These are phyloP conservation scores for Hipposideros larvatus DNA, from an alignment of 2,797 vertebrate genomes.

Conservation along the genomic window DNA sequence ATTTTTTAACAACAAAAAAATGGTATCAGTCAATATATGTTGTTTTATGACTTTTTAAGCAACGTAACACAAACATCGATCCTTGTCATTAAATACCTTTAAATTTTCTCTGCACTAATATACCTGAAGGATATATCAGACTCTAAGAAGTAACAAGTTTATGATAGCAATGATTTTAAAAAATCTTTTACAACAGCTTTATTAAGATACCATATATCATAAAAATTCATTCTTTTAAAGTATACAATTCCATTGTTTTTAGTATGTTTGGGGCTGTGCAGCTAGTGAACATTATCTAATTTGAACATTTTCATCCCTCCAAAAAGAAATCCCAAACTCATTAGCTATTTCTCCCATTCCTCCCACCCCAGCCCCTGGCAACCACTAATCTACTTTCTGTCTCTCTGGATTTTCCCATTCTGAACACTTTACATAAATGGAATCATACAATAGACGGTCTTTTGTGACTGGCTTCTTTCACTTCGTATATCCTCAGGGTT, in stretches of 20 bases:
- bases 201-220: neutral
- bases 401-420: neutral
- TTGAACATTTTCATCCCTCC: slow-evolving; percentile 6
- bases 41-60: slow-evolving; percentile 9
- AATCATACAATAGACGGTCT: neutral
- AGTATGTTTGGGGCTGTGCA: neutral
- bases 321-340: neutral
- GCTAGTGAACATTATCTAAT: neutral
- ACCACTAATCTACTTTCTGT: neutral
- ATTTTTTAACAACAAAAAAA: slow-evolving; percentile 20
- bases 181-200: neutral
- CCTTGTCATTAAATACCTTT: neutral
- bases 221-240: neutral
- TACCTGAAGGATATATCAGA: neutral
- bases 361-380: neutral
- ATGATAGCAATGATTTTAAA: neutral
- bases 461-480: slow-evolving; percentile 24
- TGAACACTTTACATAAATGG: neutral
- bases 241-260: neutral
- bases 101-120: neutral
- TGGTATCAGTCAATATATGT: neutral
- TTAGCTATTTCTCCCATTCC: neutral
- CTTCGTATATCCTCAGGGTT: neutral
- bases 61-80: neutral
- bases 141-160: neutral